phyloP scores from a whole-genome alignment of 2,113 vertebrate species.

The Physeter macrocephalus region DNA sequence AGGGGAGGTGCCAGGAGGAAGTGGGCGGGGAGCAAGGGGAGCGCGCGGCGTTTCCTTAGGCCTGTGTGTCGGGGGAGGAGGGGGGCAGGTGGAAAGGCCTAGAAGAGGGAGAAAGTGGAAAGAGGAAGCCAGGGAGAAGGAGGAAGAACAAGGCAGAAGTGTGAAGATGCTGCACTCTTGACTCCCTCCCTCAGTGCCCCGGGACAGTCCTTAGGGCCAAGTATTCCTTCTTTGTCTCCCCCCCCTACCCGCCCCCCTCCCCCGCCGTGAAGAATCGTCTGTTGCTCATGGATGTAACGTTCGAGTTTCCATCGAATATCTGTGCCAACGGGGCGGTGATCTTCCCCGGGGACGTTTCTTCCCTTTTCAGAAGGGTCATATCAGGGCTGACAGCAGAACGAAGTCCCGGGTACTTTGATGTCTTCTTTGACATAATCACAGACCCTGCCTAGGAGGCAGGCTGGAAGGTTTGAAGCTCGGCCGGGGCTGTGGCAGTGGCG shows the following conservation, averaged over 20 bases:
- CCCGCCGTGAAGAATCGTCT: not conserved
- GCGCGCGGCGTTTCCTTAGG: not conserved
- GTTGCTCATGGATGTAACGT: not conserved
- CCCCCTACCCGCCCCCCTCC: accelerated
- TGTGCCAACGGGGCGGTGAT: not conserved
- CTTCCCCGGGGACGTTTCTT: not conserved
- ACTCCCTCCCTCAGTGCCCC: not conserved
- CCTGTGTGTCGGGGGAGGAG: not conserved
- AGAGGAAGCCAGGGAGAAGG: not conserved
- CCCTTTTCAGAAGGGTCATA: not conserved
- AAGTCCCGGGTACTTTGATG: not conserved
- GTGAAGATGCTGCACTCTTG: not conserved
- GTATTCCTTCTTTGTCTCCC: not conserved
- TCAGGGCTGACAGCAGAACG: not conserved
- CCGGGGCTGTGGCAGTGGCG: not conserved
- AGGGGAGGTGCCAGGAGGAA: not conserved
- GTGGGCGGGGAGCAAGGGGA: too few relatives aligned
- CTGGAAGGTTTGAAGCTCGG: not conserved
- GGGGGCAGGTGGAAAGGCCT: not conserved
- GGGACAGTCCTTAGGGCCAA: not conserved
- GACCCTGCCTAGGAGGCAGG: not conserved
- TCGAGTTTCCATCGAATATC: not conserved
- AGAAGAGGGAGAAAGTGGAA: not conserved
- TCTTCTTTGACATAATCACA: not conserved
- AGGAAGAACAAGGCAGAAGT: not conserved